Conservation (phyloP, 1,140 invertebrate species). For the Danaus plexippus region DNA sequence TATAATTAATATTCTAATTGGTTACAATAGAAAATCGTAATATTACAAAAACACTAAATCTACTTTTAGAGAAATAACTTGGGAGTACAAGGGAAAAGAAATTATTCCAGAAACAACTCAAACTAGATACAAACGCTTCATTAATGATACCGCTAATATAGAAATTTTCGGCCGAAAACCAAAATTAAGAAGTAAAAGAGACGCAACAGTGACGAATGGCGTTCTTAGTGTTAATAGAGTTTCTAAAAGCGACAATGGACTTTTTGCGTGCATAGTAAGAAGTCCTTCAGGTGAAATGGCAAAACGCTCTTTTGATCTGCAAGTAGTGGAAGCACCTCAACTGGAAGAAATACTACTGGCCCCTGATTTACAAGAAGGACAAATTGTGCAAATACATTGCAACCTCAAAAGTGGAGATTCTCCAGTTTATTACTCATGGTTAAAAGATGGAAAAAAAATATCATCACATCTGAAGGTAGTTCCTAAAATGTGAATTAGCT, state of each 20-base stretch:
- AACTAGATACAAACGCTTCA: conserved; percentile 47
- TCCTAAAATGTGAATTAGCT: too few species aligned
- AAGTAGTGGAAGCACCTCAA: conserved; percentile 82
- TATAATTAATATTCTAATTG: conserved; percentile 24
- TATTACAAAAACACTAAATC: conserved; percentile 5
- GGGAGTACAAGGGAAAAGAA: conserved; percentile 68
- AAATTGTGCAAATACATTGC: conserved; percentile 90
- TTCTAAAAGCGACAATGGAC: conserved; percentile 75
- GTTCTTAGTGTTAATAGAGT: conserved; percentile 82
- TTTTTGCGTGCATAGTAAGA: conserved; percentile 86
- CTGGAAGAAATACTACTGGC: conserved; percentile 71
- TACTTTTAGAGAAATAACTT: conserved; percentile 62
- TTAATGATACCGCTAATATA: conserved; percentile 44
- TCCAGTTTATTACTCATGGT: conserved; percentile 90
- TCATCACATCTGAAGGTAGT: conserved; percentile 77
- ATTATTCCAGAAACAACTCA: conserved; percentile 43
- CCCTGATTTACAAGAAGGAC: conserved; percentile 86
- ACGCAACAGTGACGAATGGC: conserved; percentile 41
- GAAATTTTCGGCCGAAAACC: conserved; percentile 65
- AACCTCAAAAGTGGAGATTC: conserved; percentile 91
- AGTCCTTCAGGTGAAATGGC: conserved; percentile 85
- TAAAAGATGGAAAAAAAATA: conserved; percentile 85
- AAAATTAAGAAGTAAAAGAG: conserved; percentile 61
- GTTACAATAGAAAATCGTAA: background rate
- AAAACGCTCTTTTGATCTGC: conserved; percentile 76